Evolutionary conservation across 2,888 invertebrate species (phyloP).

Genomic region (Phalangium opilio): DNA sequence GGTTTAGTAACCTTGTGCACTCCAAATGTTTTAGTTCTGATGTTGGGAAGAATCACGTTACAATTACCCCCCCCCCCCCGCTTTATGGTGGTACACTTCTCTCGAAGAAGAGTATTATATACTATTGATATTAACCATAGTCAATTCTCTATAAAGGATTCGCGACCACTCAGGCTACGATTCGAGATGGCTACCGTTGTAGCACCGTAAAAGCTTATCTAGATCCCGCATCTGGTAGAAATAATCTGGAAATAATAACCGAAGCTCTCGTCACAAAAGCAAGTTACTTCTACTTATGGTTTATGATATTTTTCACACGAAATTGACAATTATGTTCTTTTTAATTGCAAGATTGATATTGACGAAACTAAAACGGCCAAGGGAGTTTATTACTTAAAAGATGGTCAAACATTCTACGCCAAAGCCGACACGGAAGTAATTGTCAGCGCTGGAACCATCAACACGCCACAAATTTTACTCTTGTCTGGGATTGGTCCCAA

Average conservation of each 20-base stretch:
- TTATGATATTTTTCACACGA: too few relatives aligned
- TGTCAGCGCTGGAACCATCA: slow-evolving; percentile 74
- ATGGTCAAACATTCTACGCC: slow-evolving; percentile 52
- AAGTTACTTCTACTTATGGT: too few relatives aligned
- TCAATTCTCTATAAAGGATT: not conserved
- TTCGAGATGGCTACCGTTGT: not conserved
- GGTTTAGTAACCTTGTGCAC: too few relatives aligned
- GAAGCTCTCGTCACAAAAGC: not conserved
- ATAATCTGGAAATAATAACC: not conserved
- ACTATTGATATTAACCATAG: too few relatives aligned
- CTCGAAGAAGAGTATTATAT: too few relatives aligned
- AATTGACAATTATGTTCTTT: too few relatives aligned
- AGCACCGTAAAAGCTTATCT: not conserved
- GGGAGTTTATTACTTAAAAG: slow-evolving; percentile 62
- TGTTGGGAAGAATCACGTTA: too few relatives aligned
- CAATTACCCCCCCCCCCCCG: too few relatives aligned
- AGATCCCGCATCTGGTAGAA: not conserved
- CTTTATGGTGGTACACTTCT: too few relatives aligned
- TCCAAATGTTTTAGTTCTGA: too few relatives aligned
- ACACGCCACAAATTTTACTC: slow-evolving; percentile 85
- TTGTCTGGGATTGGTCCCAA: slow-evolving; percentile 74
- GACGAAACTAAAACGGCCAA: slow-evolving; percentile 51
- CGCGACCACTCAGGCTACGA: not conserved
- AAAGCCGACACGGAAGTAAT: slow-evolving; percentile 71
- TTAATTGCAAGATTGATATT: too few relatives aligned